These are phyloP conservation scores for Elysia chlorotica DNA, from an alignment of 1,140 invertebrate genomes.

Conservation along the genomic window DNA sequence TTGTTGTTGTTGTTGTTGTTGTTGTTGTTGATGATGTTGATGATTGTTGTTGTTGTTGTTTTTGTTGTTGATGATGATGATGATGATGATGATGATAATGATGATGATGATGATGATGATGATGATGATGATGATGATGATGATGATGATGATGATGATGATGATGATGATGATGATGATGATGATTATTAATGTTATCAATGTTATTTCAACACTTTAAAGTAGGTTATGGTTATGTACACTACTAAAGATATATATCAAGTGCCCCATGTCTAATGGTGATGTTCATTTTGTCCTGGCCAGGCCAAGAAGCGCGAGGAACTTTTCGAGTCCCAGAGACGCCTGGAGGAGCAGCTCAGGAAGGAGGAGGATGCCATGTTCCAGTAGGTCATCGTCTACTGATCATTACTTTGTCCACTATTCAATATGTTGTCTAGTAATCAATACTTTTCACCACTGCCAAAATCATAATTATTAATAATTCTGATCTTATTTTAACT, in stretches of 20 bases:
- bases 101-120: background rate
- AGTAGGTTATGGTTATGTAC: too few species aligned
- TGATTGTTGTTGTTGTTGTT: background rate
- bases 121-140: background rate
- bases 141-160: background rate
- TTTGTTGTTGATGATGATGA: background rate
- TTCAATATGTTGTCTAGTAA: too few species aligned
- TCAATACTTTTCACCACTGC: too few species aligned
- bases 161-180: too few species aligned
- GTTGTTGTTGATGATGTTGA: background rate
- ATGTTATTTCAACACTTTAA: too few species aligned
- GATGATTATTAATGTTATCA: too few species aligned
- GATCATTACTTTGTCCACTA: too few species aligned
- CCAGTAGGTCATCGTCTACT: constrained; percentile 28
- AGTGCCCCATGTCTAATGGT: background rate
- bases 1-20: background rate
- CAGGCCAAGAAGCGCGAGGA: constrained; percentile 53
- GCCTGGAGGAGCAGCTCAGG: constrained; percentile 52
- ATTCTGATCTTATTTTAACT: too few species aligned
- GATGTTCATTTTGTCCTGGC: constrained; percentile 13
- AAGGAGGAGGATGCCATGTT: constrained; percentile 58
- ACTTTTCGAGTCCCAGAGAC: constrained; percentile 56
- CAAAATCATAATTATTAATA: too few species aligned
- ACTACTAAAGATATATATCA: background rate
- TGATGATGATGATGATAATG: background rate